A percentile compares a stretch with the other conserved stretches of the same genome.
Conservation (phyloP, 2,888 invertebrate genomes). For the Cheilosia soror region DNA sequence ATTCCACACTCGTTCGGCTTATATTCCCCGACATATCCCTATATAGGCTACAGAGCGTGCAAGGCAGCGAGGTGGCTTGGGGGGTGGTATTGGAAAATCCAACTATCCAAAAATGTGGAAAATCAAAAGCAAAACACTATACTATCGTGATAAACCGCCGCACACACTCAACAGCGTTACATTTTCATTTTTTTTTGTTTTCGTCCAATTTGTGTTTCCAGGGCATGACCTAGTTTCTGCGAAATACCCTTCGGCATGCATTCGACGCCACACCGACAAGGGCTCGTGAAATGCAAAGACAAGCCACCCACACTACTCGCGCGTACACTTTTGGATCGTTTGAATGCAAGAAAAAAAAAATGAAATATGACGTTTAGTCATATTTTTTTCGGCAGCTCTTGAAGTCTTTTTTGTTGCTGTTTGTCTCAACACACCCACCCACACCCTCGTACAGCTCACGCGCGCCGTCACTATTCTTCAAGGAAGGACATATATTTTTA, state of each 20-base stretch:
- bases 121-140: slow-evolving; percentile 22
- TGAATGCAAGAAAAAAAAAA: slow-evolving; percentile 34
- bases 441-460: not conserved
- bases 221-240: slow-evolving; percentile 69
- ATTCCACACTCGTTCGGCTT: slow-evolving; percentile 36
- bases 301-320: not conserved
- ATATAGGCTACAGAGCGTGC: slow-evolving; percentile 6
- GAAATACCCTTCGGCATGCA: slow-evolving; percentile 58
- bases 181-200: slow-evolving; percentile 4
- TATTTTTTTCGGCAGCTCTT: slow-evolving; percentile 28
- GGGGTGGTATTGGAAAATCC: slow-evolving; percentile 15
- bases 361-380: slow-evolving; percentile 18
- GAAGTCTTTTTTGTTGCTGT: not conserved
- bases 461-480: not conserved
- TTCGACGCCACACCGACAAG: slow-evolving; percentile 51
- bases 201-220: slow-evolving; percentile 53
- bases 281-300: slow-evolving; percentile 35
- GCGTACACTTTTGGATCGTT: slow-evolving; percentile 18
- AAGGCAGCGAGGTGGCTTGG: not conserved
- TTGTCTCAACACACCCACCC: not conserved
- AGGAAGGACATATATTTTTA: slow-evolving; percentile 41
- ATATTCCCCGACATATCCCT: slow-evolving; percentile 29
- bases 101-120: slow-evolving; percentile 24
- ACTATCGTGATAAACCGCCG: slow-evolving; percentile 20
- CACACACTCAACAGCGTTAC: not conserved